A percentile compares a stretch with the other conserved stretches of the same genome.
Conservation (phyloP, 2,113 vertebrate genomes). For the Upupa epops region DNA sequence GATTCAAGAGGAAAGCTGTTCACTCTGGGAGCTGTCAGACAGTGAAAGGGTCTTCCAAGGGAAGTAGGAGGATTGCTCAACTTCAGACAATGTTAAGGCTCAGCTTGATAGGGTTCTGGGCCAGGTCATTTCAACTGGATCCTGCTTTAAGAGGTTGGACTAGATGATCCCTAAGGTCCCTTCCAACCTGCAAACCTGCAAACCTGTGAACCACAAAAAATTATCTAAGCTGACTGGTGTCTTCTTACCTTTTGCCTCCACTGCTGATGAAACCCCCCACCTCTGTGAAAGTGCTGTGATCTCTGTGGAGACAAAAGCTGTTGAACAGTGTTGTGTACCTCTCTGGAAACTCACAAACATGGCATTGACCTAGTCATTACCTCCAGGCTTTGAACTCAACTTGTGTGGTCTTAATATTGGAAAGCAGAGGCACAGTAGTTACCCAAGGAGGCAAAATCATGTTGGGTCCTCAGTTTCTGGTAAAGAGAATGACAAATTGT, state of each 20-base stretch:
- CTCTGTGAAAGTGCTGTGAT: neutral
- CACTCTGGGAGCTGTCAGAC: no score
- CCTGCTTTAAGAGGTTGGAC: neutral
- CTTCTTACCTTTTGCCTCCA: neutral
- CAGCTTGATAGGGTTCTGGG: no score
- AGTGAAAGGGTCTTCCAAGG: no score
- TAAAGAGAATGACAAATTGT: neutral
- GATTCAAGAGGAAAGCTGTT: no score
- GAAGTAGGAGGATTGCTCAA: no score
- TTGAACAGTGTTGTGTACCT: neutral
- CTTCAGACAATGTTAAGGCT: no score
- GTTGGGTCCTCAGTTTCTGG: neutral
- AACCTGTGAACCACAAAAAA: no score
- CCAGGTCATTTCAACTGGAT: no score
- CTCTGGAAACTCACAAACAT: neutral
- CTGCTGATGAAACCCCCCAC: neutral
- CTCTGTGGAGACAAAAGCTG: neutral
- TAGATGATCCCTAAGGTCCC: no score
- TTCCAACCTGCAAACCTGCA: no score
- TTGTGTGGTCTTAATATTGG: neutral
- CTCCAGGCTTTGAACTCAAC: neutral
- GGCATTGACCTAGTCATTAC: neutral
- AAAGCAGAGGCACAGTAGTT: neutral
- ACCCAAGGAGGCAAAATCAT: neutral
- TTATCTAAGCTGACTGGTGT: neutral